Base-by-base conservation (phyloP, 1,140 invertebrate genomes). In the Papilio dardanus region DNA sequence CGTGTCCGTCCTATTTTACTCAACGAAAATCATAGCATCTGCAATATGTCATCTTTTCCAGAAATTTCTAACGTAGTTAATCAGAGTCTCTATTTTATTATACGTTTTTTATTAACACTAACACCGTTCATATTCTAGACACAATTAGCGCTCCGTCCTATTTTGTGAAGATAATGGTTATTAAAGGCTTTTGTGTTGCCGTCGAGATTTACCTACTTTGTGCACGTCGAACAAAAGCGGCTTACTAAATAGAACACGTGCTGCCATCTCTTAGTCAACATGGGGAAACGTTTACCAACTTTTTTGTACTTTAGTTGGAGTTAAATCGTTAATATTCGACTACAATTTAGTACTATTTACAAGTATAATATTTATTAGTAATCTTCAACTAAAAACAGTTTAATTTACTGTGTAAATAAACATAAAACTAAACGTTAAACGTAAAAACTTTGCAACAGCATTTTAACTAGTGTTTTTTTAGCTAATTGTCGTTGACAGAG, bases 401-500 rank as follows among this genome's bases (percentile, higher is more conserved):
- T 19, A 46, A n/a, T 46, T 46, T 62, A 62, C 12, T 14, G 24
- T 30, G 24, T 62, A 28, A 28, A 62, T 14, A 62, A 62, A 62
- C 3, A 14, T 28, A 14, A 3, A 62, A 14, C 24, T 14, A 62
- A 62, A 62, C 24, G 54, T 2, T 28, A 62, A 62, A 62, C 3
- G 54, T 30, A 28, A 30, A 62, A 62, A 14, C 54, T 28, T 62
- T 62, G 24, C 3, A 28, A 28, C 21, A 62, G 24, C 54, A 58
- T 30, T 62, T 62, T 28, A 16, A 62, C 12, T 24, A 4, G 24
- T 62, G 24, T 62, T 62, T 62, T 62, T 62, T 28, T 62, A 62
- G 54, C 54, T 62, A 62, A 62, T 62, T 62, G 54, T 62, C 24
- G 54, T 62, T 62, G 54, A 62, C 54, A 62, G 54, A 62, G 54